Percentiles rank a stretch among this genome's conserved stretches.
phyloP scores from a whole-genome alignment of 2,888 invertebrate species.

The Volucella zonaria region DNA sequence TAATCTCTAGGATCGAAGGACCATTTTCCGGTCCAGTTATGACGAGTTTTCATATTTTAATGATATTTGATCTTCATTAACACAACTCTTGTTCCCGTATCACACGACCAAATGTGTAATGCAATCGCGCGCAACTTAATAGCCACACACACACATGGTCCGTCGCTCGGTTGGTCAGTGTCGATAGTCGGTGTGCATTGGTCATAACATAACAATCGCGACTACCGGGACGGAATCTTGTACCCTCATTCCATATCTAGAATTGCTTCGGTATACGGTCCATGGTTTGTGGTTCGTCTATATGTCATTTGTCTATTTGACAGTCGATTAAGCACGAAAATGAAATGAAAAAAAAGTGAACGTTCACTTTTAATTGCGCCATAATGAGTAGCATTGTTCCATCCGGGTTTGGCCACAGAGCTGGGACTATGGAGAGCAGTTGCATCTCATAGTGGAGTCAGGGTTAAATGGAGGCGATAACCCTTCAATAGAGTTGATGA shows the following conservation, averaged over 20 bases:
- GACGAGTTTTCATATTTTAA: too few species aligned
- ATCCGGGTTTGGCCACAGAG: slow-evolving; percentile 19
- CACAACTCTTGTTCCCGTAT: slow-evolving; percentile 3
- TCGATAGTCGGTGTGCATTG: too few species aligned
- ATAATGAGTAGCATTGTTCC: slow-evolving; percentile 65
- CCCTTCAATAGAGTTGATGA: slow-evolving; percentile 26
- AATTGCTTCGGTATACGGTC: neutral
- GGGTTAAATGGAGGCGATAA: slow-evolving; percentile 59
- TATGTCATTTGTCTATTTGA: slow-evolving; percentile 55
- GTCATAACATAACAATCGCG: too few species aligned
- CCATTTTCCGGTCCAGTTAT: too few species aligned
- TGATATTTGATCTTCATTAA: too few species aligned
- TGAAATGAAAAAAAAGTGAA: slow-evolving; percentile 12
- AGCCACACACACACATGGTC: slow-evolving; percentile 15
- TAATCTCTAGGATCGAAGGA: too few species aligned
- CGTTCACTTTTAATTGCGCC: slow-evolving; percentile 58
- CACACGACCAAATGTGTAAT: slow-evolving; percentile 27
- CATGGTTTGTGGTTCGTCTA: neutral
- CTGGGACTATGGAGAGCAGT: slow-evolving; percentile 25
- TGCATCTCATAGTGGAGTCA: slow-evolving; percentile 32
- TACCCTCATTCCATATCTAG: too few species aligned
- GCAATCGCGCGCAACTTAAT: slow-evolving; percentile 41
- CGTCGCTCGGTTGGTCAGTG: too few species aligned
- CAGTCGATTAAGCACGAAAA: slow-evolving; percentile 52
- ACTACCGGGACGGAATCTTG: too few species aligned